Conservation (phyloP, 23 tunicate genomes). For the Aplidium turbinatum region DNA sequence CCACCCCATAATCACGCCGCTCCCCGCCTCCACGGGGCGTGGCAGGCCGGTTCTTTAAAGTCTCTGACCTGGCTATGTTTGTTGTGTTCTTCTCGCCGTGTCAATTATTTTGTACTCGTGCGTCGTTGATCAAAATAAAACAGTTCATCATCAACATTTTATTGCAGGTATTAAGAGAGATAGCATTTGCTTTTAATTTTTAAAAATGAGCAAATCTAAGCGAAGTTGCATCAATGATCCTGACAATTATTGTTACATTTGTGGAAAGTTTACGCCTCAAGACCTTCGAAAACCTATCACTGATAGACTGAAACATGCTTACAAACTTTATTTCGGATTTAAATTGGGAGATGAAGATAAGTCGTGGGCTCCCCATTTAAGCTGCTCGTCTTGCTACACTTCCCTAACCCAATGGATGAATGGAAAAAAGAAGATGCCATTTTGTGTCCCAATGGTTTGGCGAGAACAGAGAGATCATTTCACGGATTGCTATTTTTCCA, state of each 20-base stretch:
- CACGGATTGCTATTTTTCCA: conserved; percentile 21
- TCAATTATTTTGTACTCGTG: too few relatives aligned
- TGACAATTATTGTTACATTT: conserved; percentile 20
- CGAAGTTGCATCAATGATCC: neutral
- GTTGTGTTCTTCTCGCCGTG: too few relatives aligned
- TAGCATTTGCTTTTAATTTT: too few relatives aligned
- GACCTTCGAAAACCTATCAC: conserved; percentile 1
- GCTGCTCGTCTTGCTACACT: conserved; percentile 7
- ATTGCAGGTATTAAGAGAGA: too few relatives aligned
- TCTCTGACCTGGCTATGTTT: too few relatives aligned
- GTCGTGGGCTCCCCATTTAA: conserved; percentile 23
- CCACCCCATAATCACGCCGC: too few relatives aligned
- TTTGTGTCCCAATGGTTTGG: conserved; percentile 23
- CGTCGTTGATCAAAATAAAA: too few relatives aligned
- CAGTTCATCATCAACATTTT: too few relatives aligned
- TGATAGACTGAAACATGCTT: conserved; percentile 7
- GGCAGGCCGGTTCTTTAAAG: too few relatives aligned
- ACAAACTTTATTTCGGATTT: conserved; percentile 18
- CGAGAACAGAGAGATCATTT: conserved; percentile 9
- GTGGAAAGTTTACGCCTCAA: conserved; percentile 19
- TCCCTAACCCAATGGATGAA: conserved; percentile 24
- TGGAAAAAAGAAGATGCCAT: conserved; percentile 41
- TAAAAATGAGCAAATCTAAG: too few relatives aligned
- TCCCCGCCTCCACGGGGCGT: too few relatives aligned
- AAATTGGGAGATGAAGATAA: conserved; percentile 37